A percentile compares a stretch with the other conserved stretches of the same genome.
These are phyloP conservation scores for Drosophila trichaetosa DNA, from an alignment of 2,888 invertebrate genomes.

Conservation along the genomic window DNA sequence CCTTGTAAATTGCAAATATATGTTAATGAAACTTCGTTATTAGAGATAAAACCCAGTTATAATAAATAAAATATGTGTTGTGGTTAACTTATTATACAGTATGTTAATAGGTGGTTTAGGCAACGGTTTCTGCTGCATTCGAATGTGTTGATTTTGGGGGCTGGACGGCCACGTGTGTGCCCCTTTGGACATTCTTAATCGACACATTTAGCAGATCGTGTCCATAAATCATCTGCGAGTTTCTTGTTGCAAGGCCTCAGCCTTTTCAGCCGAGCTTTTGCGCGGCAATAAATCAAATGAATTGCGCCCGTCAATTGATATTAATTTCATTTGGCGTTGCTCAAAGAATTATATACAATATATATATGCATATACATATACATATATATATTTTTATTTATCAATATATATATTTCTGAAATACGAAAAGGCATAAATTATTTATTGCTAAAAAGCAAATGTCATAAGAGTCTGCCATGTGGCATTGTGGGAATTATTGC, in stretches of 20 bases:
- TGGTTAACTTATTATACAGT: not conserved
- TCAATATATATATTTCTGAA: conserved; percentile 25
- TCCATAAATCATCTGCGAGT: conserved; percentile 58
- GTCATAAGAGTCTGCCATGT: conserved; percentile 64
- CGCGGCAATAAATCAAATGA: conserved; percentile 64
- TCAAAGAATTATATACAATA: conserved; percentile 39
- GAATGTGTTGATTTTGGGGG: not conserved
- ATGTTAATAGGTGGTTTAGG: not conserved
- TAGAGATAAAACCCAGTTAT: not conserved
- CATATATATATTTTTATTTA: conserved; percentile 25
- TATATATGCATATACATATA: conserved; percentile 7
- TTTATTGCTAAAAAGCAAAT: conserved; percentile 79
- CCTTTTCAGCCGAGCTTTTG: conserved; percentile 17
- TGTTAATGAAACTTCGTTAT: not conserved
- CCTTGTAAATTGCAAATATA: not conserved
- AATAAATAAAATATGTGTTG: not conserved
- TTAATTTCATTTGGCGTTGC: conserved; percentile 65
- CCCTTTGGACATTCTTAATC: conserved; percentile 44
- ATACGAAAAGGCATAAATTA: conserved; percentile 70
- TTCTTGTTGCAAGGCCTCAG: conserved; percentile 17
- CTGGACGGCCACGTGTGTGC: conserved; percentile 34
- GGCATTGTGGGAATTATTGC: conserved; percentile 52
- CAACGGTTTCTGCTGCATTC: not conserved
- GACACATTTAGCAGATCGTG: conserved; percentile 64
- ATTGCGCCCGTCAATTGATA: conserved; percentile 64